Evolutionary conservation across 2,888 invertebrate species (phyloP).

Genomic region (Dasysyrphus tricinctus): DNA sequence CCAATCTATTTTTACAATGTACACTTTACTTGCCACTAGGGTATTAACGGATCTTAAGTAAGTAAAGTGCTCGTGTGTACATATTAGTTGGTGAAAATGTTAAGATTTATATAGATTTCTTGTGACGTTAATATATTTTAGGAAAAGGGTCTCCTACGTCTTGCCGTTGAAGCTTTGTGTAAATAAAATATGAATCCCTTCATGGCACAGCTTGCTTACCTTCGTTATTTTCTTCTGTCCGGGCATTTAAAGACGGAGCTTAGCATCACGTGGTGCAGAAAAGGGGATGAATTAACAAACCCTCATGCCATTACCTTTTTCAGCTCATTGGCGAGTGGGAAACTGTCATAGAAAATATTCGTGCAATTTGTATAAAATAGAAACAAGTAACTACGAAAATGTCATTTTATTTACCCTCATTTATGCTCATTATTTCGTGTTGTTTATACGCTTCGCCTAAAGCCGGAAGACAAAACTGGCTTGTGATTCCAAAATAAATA

Average conservation of each 20-base stretch:
- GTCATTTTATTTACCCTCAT: background rate
- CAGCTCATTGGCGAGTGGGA: background rate
- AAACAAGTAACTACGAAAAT: background rate
- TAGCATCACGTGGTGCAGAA: background rate
- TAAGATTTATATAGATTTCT: conserved; percentile 3
- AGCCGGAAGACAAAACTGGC: background rate
- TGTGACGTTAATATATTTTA: background rate
- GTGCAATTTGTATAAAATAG: background rate
- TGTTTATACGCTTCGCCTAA: background rate
- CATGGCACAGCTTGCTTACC: background rate
- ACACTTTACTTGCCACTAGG: conserved; percentile 14
- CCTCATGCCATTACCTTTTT: background rate
- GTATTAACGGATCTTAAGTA: conserved; percentile 24
- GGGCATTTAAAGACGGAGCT: background rate
- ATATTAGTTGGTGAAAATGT: conserved; percentile 17
- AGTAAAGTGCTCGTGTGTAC: conserved; percentile 2
- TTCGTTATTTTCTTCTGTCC: background rate
- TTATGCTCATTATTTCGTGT: background rate
- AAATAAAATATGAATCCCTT: background rate
- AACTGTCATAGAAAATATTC: background rate
- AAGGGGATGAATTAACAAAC: background rate
- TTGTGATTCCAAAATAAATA: background rate
- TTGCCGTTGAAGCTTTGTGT: background rate
- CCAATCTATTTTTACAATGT: conserved; percentile 18
- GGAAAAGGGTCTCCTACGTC: background rate